A percentile compares a stretch with the other conserved stretches of the same genome.
Evolutionary conservation across 1,140 invertebrate species (phyloP).

Genomic region (Formica selysi): DNA sequence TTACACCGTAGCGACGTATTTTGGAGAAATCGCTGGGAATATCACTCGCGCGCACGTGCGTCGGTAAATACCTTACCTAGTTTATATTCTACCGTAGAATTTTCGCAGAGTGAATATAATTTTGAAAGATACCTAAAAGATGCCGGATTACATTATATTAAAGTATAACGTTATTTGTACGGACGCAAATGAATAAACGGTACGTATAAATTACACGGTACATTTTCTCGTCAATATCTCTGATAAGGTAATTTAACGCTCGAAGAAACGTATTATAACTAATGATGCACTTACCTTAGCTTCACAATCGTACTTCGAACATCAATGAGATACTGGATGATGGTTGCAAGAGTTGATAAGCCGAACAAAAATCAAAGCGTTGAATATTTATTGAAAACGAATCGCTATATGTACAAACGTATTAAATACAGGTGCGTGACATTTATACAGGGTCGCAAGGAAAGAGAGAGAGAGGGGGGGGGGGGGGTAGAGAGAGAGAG

Average conservation of each 20-base stretch:
- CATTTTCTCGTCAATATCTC: slow-evolving; percentile 26
- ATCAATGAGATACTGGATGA: background rate
- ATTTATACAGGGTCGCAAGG: slow-evolving; percentile 78
- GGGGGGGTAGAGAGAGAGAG: slow-evolving; percentile 9
- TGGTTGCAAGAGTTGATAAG: background rate
- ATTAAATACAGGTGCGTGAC: slow-evolving; percentile 80
- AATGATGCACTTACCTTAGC: slow-evolving; percentile 40
- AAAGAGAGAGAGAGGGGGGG: slow-evolving; percentile 4
- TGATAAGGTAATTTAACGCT: slow-evolving; percentile 3
- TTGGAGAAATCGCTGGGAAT: slow-evolving; percentile 35
- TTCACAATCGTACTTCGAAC: background rate
- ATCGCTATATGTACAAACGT: slow-evolving; percentile 82
- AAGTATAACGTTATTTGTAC: background rate
- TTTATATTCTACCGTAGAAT: slow-evolving; percentile 10
- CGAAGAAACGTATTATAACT: slow-evolving; percentile 19
- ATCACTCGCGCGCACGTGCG: slow-evolving; percentile 11
- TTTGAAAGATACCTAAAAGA: slow-evolving; percentile 15
- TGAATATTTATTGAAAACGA: slow-evolving; percentile 82
- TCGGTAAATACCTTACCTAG: background rate
- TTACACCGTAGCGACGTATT: slow-evolving; percentile 43
- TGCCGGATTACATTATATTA: slow-evolving; percentile 7
- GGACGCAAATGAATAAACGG: slow-evolving; percentile 14
- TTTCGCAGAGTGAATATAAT: background rate
- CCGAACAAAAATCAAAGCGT: slow-evolving; percentile 76
- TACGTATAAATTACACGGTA: background rate